These are phyloP conservation scores for Emys orbicularis DNA, from an alignment of 2,797 vertebrate species.

Conservation along the genomic window DNA sequence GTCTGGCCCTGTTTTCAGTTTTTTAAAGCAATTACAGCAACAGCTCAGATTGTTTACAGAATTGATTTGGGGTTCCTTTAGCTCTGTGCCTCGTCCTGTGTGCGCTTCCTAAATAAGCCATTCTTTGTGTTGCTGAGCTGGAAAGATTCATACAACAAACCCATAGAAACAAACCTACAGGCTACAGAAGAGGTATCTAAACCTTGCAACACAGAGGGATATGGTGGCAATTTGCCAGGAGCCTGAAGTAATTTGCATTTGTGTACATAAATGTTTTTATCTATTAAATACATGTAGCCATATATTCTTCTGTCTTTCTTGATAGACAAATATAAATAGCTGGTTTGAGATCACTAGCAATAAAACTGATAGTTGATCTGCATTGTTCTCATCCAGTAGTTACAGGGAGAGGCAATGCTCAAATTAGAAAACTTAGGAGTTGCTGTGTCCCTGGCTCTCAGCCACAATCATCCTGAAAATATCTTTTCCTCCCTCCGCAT, in stretches of 20 bases:
- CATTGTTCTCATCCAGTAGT: neutral
- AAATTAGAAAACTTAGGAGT: neutral
- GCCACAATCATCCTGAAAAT: neutral
- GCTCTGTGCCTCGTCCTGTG: neutral
- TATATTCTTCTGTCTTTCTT: neutral
- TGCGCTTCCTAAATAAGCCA: neutral
- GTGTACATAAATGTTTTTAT: neutral
- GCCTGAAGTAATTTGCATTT: neutral
- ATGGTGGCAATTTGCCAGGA: neutral
- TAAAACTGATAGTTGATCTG: neutral
- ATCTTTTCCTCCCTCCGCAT: neutral
- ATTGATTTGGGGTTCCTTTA: neutral
- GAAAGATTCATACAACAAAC: neutral
- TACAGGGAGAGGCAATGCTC: neutral
- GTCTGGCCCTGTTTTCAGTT: neutral
- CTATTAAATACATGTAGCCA: neutral
- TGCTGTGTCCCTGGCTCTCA: neutral
- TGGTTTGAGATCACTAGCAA: neutral
- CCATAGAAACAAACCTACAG: neutral
- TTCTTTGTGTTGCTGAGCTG: neutral
- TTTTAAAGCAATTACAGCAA: neutral
- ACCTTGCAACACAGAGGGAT: neutral
- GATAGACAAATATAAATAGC: neutral
- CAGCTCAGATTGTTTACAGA: neutral
- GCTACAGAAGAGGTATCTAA: neutral